These are phyloP conservation scores for Nilaparvata lugens DNA, from an alignment of 1,140 invertebrate genomes.

Conservation along the genomic window DNA sequence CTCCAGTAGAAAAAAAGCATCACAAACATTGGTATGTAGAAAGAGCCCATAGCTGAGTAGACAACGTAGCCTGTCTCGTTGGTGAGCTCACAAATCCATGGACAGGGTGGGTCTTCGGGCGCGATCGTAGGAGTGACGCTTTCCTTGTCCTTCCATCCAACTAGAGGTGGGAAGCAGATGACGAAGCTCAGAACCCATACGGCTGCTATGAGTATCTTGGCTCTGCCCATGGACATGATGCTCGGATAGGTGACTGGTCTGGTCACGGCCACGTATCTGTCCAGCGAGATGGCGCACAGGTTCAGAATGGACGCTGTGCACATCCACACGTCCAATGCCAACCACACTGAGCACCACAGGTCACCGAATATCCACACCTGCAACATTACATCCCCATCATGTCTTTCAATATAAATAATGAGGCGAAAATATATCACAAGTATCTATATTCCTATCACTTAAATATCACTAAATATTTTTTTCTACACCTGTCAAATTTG, in stretches of 20 bases:
- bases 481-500: too few species aligned
- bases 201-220: constrained; percentile 76
- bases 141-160: constrained; percentile 82
- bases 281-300: constrained; percentile 82
- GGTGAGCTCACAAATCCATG: constrained; percentile 81
- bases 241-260: constrained; percentile 86
- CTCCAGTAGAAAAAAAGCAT: constrained; percentile 96
- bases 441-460: too few species aligned
- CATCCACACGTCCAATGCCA: constrained; percentile 93
- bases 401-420: too few species aligned
- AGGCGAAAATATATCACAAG: too few species aligned
- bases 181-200: constrained; percentile 94
- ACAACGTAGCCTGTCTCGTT: constrained; percentile 75
- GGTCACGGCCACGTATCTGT: constrained; percentile 91
- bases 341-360: constrained; percentile 85
- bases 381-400: too few species aligned
- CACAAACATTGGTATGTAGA: constrained; percentile 92
- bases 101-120: constrained; percentile 43
- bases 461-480: too few species aligned
- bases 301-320: constrained; percentile 93
- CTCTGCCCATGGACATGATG: constrained; percentile 82
- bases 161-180: constrained; percentile 92
- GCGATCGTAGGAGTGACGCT: not conserved
- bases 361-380: constrained; percentile 89
- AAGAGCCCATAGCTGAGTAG: constrained; percentile 88